Percentiles rank a stretch among this genome's conserved stretches.
Conservation (phyloP, 2,888 invertebrate genomes). For the Pyralis farinalis region DNA sequence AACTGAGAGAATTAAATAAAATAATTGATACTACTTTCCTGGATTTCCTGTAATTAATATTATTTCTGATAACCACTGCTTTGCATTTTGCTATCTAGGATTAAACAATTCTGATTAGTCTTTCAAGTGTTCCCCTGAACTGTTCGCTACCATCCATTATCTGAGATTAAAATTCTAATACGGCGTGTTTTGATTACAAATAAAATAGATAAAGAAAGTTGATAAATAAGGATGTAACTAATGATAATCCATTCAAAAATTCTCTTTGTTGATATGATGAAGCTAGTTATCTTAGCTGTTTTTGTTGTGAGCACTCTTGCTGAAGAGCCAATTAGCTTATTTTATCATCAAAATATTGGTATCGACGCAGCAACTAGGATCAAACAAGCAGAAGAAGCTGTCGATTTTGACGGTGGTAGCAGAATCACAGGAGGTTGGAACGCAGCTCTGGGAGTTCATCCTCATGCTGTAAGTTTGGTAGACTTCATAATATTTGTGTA, state of each 20-base stretch:
- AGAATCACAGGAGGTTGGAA: conserved; percentile 27
- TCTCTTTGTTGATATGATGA: not conserved
- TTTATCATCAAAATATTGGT: conserved; percentile 28
- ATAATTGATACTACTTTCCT: too few relatives aligned
- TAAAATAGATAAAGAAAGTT: not conserved
- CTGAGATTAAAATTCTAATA: not conserved
- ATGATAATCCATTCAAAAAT: not conserved
- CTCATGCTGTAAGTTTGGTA: conserved; percentile 1
- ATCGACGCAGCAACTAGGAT: conserved; percentile 25
- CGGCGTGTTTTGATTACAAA: too few relatives aligned
- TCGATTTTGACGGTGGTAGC: conserved; percentile 24
- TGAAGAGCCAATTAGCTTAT: conserved; percentile 8
- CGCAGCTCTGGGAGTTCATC: conserved; percentile 16
- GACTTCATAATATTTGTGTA: too few relatives aligned
- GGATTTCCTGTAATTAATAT: too few relatives aligned
- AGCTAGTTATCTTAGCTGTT: not conserved
- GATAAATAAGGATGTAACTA: not conserved
- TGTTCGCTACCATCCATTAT: not conserved
- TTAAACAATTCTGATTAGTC: too few relatives aligned
- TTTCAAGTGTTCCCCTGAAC: too few relatives aligned
- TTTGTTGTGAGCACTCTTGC: not conserved
- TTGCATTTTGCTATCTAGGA: too few relatives aligned
- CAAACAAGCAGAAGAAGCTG: conserved; percentile 22
- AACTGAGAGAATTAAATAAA: too few relatives aligned
- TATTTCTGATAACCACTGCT: too few relatives aligned